These are phyloP conservation scores for Phyllotreta cruciferae DNA, from an alignment of 2,888 invertebrate species.

Conservation along the genomic window DNA sequence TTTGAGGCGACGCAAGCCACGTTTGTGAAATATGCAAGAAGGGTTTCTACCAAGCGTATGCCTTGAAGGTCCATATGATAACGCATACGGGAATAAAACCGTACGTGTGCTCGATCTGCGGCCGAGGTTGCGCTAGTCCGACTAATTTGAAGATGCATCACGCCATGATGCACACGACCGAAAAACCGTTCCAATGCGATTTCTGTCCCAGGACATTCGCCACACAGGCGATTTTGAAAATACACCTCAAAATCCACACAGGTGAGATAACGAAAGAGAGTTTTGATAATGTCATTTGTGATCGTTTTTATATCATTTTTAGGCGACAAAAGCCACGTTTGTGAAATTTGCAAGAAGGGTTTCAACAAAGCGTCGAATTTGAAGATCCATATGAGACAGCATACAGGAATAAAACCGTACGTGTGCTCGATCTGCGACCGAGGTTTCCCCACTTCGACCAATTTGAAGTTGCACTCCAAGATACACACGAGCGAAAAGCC, in stretches of 20 bases:
- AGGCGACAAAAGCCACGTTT: too few species aligned
- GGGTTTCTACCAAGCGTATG: conserved; percentile 63
- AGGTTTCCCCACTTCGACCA: too few species aligned
- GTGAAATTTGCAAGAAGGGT: too few species aligned
- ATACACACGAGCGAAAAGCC: too few species aligned
- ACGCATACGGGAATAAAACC: conserved; percentile 62
- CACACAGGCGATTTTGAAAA: conserved; percentile 55
- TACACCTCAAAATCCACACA: conserved; percentile 58
- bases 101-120: conserved; percentile 57
- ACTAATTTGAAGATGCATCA: conserved; percentile 61
- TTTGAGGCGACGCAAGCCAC: too few species aligned
- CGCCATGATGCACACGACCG: conserved; percentile 61
- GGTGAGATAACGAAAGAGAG: too few species aligned
- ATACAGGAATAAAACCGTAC: conserved; percentile 62
- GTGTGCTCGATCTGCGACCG: conserved; percentile 54
- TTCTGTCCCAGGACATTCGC: conserved; percentile 54
- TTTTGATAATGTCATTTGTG: too few species aligned
- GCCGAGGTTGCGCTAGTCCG: conserved; percentile 57
- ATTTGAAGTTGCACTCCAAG: too few species aligned
- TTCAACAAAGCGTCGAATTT: conserved; percentile 68
- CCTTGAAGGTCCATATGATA: conserved; percentile 62
- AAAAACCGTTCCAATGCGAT: conserved; percentile 59
- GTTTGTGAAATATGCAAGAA: conserved; percentile 60
- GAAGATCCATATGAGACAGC: conserved; percentile 65
- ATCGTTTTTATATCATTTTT: too few species aligned